Conservation (phyloP, 2,888 invertebrate genomes). For the Matsumyia berberina region DNA sequence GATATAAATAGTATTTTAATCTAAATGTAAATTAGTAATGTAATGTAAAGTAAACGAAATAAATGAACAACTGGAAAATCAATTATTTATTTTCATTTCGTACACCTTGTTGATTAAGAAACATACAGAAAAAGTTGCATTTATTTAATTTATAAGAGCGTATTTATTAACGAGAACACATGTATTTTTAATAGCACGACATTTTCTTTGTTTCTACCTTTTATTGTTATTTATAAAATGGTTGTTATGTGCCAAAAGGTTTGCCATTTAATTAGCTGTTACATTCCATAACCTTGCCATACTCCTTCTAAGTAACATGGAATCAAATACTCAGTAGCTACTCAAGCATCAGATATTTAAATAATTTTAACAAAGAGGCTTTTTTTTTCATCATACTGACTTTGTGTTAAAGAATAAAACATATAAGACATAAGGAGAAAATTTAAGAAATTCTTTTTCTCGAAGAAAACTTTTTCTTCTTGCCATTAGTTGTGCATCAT, state of each 20-base stretch:
- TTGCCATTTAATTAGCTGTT: conserved; percentile 71
- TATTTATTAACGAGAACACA: conserved; percentile 52
- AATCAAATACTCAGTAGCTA: conserved; percentile 56
- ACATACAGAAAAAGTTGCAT: conserved; percentile 52
- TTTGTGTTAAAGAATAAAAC: conserved; percentile 17
- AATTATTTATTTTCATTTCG: conserved; percentile 68
- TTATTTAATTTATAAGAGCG: conserved; percentile 72
- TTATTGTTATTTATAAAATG: conserved; percentile 47
- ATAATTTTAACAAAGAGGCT: conserved; percentile 63
- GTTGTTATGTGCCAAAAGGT: conserved; percentile 72
- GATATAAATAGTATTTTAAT: conserved; percentile 78
- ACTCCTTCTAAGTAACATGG: conserved; percentile 46
- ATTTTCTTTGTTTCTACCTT: conserved; percentile 43
- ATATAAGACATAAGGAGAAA: not conserved
- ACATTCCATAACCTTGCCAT: conserved; percentile 67
- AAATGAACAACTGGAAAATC: conserved; percentile 58
- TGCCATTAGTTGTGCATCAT: conserved; percentile 46
- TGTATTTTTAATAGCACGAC: conserved; percentile 46
- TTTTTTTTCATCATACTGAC: conserved; percentile 20
- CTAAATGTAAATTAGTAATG: conserved; percentile 70
- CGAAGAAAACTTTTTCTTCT: conserved; percentile 12
- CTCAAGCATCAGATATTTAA: conserved; percentile 25
- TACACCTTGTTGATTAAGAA: conserved; percentile 51
- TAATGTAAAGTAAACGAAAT: conserved; percentile 54
- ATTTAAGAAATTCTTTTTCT: conserved; percentile 16